Percentiles rank a stretch among this genome's conserved stretches.
Conservation (phyloP, 1,140 invertebrate genomes). For the Anoplophora glabripennis region DNA sequence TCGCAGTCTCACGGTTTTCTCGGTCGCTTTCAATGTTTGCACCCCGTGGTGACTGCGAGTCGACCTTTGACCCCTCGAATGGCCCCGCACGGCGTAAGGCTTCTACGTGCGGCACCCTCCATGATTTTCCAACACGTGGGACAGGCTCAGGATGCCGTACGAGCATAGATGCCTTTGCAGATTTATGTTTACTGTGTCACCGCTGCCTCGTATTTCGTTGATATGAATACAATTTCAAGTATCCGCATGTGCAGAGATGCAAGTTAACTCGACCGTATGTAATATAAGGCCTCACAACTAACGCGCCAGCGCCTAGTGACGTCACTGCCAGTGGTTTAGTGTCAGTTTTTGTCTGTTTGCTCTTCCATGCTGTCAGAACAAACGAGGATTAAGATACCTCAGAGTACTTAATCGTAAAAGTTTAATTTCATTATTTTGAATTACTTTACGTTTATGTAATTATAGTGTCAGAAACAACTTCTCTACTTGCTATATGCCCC, state of each 20-base stretch:
- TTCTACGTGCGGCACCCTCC: conserved; percentile 12
- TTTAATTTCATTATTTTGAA: too few relatives aligned
- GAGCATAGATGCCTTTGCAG: background rate
- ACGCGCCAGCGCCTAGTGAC: too few relatives aligned
- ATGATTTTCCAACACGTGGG: conserved; percentile 10
- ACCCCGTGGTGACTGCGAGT: conserved; percentile 1
- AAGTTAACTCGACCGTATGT: too few relatives aligned
- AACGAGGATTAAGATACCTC: too few relatives aligned
- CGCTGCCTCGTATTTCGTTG: conserved; percentile 14
- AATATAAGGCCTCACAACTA: too few relatives aligned
- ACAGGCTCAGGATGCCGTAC: background rate
- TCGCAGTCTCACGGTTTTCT: conserved; percentile 3
- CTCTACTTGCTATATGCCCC: too few relatives aligned
- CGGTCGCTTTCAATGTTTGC: conserved; percentile 12
- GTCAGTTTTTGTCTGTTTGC: too few relatives aligned
- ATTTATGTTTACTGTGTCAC: conserved; percentile 20
- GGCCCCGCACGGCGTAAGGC: conserved; percentile 10
- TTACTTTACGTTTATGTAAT: too few relatives aligned
- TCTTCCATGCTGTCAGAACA: too few relatives aligned
- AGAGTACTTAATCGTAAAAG: too few relatives aligned
- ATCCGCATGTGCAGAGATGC: background rate
- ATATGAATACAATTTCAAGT: background rate
- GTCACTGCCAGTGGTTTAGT: too few relatives aligned
- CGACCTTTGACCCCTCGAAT: conserved; percentile 3
- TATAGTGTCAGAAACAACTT: too few relatives aligned